Evolutionary conservation across 2,797 vertebrate species (phyloP), one percentile per base, ranked within the genome.

Genomic region (Enteromius trimaculatus): DNA sequence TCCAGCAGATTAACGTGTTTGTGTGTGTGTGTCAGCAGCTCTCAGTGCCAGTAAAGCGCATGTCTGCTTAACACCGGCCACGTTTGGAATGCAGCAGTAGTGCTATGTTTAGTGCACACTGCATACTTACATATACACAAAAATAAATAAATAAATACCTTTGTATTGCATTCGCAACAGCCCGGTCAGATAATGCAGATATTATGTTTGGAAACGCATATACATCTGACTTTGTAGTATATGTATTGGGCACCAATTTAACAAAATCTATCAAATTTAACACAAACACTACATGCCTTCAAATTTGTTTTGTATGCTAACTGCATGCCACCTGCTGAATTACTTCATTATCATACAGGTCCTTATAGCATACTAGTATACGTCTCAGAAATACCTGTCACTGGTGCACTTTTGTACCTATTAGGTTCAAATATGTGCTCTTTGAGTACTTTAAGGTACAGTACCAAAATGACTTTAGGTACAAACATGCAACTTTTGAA

Each of bases 1-100:
- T 60, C 66, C 55, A 70, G 37, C 34, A 77, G 71, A 83, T 68
- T 77, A 83, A 62, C 66, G 81, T 77, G 69, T 71, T n/a, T n/a
- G 53, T 60, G 58, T 62, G 64, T 65, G 29, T 4, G 49, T 74
- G 31, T 80, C 23, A 71, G 66, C 21, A 29, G 37, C 66, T 71
- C 34, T 80, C 77, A 79, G 44, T 65, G 29, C 29, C 62, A 31
- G 23, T 37, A 47, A 68, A 77, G 42, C 44, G 31, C 19, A 23
- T 10, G n/a, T 68, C 64, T 66, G 58, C 81, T 77, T 26, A 58
- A 70, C 79, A 31, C 23, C 6, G 31, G 4, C 64, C 53, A 42
- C 19, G 11, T 4, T 34, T 69, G 14, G 16, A 69, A 69, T 29
- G 21, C 44, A 53, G 23, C 64, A 68, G 64, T 2, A 76, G 47